A percentile compares a stretch with the other conserved stretches of the same genome.
phyloP scores from a whole-genome alignment of 2,113 vertebrate genomes.

The Aldabrachelys gigantea region DNA sequence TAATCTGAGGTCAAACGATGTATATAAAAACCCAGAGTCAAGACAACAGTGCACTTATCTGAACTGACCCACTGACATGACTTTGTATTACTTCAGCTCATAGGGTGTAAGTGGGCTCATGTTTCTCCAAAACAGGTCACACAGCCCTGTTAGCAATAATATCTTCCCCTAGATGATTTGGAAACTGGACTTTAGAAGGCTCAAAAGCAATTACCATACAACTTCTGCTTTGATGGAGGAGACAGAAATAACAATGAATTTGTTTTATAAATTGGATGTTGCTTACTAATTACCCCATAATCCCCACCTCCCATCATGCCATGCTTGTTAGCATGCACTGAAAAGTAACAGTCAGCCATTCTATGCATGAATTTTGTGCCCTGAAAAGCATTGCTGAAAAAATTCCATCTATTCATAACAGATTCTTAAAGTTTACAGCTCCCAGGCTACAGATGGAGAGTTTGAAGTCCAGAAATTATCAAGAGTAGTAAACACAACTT shows the following conservation, averaged over 20 bases:
- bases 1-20: neutral
- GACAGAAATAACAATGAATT: conserved; percentile 30
- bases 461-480: conserved; percentile 1
- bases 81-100: neutral
- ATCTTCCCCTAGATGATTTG: neutral
- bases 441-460: neutral
- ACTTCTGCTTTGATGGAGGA: neutral
- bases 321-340: neutral
- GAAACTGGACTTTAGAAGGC: conserved; percentile 14
- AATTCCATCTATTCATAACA: neutral
- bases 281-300: neutral
- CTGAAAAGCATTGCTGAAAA: neutral
- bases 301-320: neutral
- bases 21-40: neutral
- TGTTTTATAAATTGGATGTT: neutral
- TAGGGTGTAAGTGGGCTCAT: neutral
- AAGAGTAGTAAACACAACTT: neutral
- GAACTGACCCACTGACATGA: neutral
- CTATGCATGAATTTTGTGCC: conserved; percentile 6
- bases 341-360: conserved; percentile 29
- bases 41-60: neutral
- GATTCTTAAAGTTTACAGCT: neutral
- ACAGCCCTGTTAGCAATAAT: neutral
- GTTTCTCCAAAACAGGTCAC: neutral
- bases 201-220: conserved; percentile 22